These are phyloP conservation scores for Oligia strigilis DNA, from an alignment of 2,888 invertebrate species.

Conservation along the genomic window DNA sequence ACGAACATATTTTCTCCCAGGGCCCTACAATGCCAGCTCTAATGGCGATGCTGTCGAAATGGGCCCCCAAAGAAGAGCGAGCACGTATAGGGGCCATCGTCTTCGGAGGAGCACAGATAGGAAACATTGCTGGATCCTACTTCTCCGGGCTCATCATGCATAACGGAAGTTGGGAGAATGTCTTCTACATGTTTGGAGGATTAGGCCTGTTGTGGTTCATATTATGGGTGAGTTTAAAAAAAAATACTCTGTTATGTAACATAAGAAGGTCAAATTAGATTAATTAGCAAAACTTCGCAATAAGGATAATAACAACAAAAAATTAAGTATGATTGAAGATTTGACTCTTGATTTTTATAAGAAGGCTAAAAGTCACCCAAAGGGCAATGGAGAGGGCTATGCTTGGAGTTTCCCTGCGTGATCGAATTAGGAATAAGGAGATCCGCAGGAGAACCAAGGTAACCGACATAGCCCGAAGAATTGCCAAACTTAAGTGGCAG, in stretches of 20 bases:
- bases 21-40: slow-evolving; percentile 92
- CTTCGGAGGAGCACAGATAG: slow-evolving; percentile 91
- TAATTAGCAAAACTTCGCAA: neutral
- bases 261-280: neutral
- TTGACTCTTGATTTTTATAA: no score
- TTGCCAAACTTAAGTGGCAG: no score
- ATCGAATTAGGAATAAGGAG: no score
- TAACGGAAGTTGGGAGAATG: slow-evolving; percentile 89
- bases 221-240: slow-evolving; percentile 82
- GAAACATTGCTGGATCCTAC: slow-evolving; percentile 89
- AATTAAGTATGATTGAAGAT: no score
- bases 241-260: neutral
- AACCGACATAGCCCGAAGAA: no score
- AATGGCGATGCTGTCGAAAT: slow-evolving; percentile 91
- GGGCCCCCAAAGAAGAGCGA: slow-evolving; percentile 91
- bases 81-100: slow-evolving; percentile 90
- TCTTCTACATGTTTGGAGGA: slow-evolving; percentile 91
- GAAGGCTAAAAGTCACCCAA: no score
- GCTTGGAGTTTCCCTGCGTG: no score
- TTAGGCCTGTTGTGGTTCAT: slow-evolving; percentile 89
- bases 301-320: neutral
- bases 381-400: no score
- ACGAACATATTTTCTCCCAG: slow-evolving; percentile 71
- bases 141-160: slow-evolving; percentile 89
- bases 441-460: no score